Percentiles rank a stretch among this genome's conserved stretches.
These are phyloP conservation scores for Nomada fucata DNA, from an alignment of 2,888 invertebrate species.

Conservation along the genomic window DNA sequence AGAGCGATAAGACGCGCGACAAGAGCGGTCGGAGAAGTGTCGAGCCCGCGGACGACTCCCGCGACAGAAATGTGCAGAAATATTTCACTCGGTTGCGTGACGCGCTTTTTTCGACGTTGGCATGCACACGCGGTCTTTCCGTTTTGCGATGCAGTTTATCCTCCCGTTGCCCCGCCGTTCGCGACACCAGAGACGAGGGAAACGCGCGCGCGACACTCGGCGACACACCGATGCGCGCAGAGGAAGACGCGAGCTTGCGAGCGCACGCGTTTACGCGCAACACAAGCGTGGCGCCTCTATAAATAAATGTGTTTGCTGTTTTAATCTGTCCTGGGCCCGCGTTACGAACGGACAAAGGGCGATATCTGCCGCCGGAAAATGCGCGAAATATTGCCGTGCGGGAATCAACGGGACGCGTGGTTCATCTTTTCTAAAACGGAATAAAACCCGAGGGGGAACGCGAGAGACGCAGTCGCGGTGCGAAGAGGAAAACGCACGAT, in stretches of 20 bases:
- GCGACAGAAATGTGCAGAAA: constrained; percentile 13
- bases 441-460: too few species aligned
- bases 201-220: constrained; percentile 12
- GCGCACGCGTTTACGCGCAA: constrained; percentile 29
- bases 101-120: constrained; percentile 52
- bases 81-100: constrained; percentile 39
- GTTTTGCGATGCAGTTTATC: constrained; percentile 63
- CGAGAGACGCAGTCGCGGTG: too few species aligned
- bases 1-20: constrained; percentile 8
- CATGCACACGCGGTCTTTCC: constrained; percentile 65
- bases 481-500: too few species aligned
- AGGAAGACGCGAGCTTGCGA: constrained; percentile 2
- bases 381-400: constrained; percentile 47
- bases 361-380: constrained; percentile 68
- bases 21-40: neutral
- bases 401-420: neutral
- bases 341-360: constrained; percentile 69
- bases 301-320: constrained; percentile 76
- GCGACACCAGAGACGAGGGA: constrained; percentile 7
- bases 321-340: constrained; percentile 72
- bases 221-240: neutral
- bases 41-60: neutral
- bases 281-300: constrained; percentile 69
- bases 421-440: too few species aligned
- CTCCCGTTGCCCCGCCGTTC: neutral